phyloP scores from a whole-genome alignment of 2,888 invertebrate genomes.

The Sarcophaga caerulescens region DNA sequence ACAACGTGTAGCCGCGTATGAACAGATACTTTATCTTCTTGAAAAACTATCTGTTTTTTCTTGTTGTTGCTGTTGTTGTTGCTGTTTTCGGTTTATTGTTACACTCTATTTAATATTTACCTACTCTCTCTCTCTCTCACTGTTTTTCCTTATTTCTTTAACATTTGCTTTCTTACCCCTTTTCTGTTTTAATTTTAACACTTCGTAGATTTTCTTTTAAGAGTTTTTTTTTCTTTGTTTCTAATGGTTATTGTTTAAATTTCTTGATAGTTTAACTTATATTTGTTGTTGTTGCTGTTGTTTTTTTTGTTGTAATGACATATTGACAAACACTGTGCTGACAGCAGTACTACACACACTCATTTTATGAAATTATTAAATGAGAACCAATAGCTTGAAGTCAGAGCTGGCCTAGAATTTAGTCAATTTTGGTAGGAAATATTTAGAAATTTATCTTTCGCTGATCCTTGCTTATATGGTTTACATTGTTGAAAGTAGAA shows the following conservation, averaged over 20 bases:
- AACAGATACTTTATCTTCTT: conserved; percentile 39
- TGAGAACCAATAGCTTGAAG: not conserved
- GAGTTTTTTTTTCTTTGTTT: not conserved
- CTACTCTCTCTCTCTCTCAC: not conserved
- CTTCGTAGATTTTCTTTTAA: too few species aligned
- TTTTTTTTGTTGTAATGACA: conserved; percentile 60
- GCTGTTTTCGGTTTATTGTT: conserved; percentile 19
- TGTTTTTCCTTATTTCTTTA: not conserved
- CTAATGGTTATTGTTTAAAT: conserved; percentile 30
- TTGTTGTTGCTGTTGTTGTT: not conserved
- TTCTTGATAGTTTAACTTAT: conserved; percentile 29
- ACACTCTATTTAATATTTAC: conserved; percentile 55
- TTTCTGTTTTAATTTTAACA: too few species aligned
- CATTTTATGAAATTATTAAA: not conserved
- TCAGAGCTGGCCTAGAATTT: not conserved
- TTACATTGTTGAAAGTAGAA: too few species aligned
- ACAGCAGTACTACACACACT: conserved; percentile 32
- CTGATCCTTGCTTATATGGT: too few species aligned
- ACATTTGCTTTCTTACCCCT: not conserved
- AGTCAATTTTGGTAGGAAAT: not conserved
- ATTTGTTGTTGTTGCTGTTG: conserved; percentile 15
- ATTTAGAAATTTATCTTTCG: not conserved
- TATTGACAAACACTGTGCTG: conserved; percentile 70
- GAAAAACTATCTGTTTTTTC: conserved; percentile 36
- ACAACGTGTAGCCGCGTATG: not conserved